A percentile compares a stretch with the other conserved stretches of the same genome.
phyloP scores from a whole-genome alignment of 2,888 invertebrate genomes.

The Dorcus hopei region DNA sequence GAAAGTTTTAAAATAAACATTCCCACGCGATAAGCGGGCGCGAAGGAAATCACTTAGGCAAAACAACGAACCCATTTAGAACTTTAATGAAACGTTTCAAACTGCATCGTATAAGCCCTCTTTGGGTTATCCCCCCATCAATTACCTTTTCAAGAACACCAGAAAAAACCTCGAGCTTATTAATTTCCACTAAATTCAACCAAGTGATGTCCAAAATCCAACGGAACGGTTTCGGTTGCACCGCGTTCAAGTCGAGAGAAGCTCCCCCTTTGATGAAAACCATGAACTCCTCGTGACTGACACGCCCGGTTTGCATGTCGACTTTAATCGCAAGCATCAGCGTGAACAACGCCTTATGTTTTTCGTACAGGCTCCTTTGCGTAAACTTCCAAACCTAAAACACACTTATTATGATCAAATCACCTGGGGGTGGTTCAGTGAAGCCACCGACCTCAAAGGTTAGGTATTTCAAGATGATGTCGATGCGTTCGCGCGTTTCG shows the following conservation, averaged over 20 bases:
- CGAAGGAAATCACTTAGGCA: no score
- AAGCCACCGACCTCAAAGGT: slow-evolving; percentile 64
- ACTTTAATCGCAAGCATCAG: slow-evolving; percentile 94
- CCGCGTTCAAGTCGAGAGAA: slow-evolving; percentile 88
- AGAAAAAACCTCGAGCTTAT: slow-evolving; percentile 74
- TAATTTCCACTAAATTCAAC: slow-evolving; percentile 92
- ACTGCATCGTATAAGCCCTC: no score
- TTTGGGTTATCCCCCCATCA: no score
- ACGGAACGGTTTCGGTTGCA: slow-evolving; percentile 85
- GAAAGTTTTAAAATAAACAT: no score
- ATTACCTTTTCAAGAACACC: slow-evolving; percentile 72
- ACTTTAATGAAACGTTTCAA: no score
- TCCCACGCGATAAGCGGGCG: no score
- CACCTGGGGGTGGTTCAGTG: not conserved
- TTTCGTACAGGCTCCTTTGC: slow-evolving; percentile 86
- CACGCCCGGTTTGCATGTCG: slow-evolving; percentile 76
- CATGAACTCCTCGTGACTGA: slow-evolving; percentile 89
- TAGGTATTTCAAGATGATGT: slow-evolving; percentile 83
- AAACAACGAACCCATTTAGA: no score
- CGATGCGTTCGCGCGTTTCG: slow-evolving; percentile 80
- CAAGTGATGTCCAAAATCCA: slow-evolving; percentile 97
- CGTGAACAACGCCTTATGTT: slow-evolving; percentile 90
- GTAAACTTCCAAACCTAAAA: slow-evolving; percentile 82
- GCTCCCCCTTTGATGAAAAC: slow-evolving; percentile 96
- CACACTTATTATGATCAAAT: no score